A percentile compares a stretch with the other conserved stretches of the same genome.
These are phyloP conservation scores for Hipposideros larvatus DNA, from an alignment of 2,797 vertebrate genomes.

Conservation along the genomic window DNA sequence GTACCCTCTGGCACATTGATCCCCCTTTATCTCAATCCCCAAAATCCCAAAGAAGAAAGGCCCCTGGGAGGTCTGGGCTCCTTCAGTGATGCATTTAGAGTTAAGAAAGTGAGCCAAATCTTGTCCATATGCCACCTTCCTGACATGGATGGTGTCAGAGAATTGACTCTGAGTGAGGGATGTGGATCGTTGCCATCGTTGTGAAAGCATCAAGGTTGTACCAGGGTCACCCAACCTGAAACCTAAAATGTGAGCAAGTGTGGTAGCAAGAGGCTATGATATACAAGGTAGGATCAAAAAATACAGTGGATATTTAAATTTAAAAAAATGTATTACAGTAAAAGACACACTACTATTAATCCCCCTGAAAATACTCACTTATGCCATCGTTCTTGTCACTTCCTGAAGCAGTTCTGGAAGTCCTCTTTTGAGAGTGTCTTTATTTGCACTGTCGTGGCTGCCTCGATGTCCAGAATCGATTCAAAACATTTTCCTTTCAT, in stretches of 20 bases:
- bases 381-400: no score
- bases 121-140: background rate
- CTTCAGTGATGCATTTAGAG: background rate
- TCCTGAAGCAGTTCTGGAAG: no score
- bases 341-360: no score
- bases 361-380: no score
- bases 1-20: background rate
- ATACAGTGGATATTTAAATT: no score
- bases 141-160: background rate
- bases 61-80: background rate
- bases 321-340: no score
- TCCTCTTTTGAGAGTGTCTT: no score
- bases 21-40: background rate
- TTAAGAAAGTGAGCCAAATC: background rate
- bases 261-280: background rate
- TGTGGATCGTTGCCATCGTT: background rate
- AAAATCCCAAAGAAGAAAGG: background rate
- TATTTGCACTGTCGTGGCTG: no score
- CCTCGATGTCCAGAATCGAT: no score
- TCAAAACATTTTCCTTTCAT: no score
- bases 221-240: background rate
- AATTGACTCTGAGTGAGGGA: background rate
- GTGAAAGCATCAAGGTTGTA: background rate
- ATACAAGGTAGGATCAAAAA: no score
- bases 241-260: background rate